phyloP scores from a whole-genome alignment of 2,888 invertebrate genomes.

The Epinotia ramella region DNA sequence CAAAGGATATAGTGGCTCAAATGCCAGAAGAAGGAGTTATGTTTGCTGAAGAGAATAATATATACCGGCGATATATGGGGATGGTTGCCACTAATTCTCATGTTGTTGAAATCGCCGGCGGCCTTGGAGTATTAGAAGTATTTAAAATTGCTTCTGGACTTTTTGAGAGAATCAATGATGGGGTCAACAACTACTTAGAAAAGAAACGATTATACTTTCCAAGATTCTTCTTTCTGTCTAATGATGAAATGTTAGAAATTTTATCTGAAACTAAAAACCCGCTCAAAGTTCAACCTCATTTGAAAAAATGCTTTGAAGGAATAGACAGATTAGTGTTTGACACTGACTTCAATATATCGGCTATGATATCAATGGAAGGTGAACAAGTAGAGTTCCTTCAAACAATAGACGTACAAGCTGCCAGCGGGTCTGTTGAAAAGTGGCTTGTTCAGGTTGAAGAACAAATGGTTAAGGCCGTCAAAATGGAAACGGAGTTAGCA shows the following conservation, averaged over 20 bases:
- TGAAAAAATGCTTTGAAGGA: slow-evolving; percentile 95
- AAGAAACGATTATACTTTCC: slow-evolving; percentile 94
- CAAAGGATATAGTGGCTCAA: slow-evolving; percentile 93
- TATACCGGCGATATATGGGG: slow-evolving; percentile 88
- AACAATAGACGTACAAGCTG: slow-evolving; percentile 88
- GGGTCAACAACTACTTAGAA: slow-evolving; percentile 93
- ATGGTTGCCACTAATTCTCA: slow-evolving; percentile 86
- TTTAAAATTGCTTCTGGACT: slow-evolving; percentile 88
- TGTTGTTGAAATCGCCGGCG: slow-evolving; percentile 88
- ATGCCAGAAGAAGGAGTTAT: slow-evolving; percentile 94
- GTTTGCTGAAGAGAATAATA: slow-evolving; percentile 90
- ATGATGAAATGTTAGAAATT: slow-evolving; percentile 96
- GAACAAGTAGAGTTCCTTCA: slow-evolving; percentile 88
- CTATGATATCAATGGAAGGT: slow-evolving; percentile 91
- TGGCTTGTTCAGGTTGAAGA: slow-evolving; percentile 94
- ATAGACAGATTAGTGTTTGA: slow-evolving; percentile 91
- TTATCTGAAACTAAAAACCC: slow-evolving; percentile 96
- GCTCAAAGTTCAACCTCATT: slow-evolving; percentile 92
- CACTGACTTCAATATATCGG: slow-evolving; percentile 88
- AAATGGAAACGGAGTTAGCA: slow-evolving; percentile 88
- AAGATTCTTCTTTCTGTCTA: slow-evolving; percentile 95
- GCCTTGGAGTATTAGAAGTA: slow-evolving; percentile 88
- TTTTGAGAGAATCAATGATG: slow-evolving; percentile 92
- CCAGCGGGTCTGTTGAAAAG: slow-evolving; percentile 93
- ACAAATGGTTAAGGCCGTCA: slow-evolving; percentile 90